A percentile compares a stretch with the other conserved stretches of the same genome.
Conservation (phyloP, 2,888 invertebrate genomes). For the Cylindroiulus punctatus region DNA sequence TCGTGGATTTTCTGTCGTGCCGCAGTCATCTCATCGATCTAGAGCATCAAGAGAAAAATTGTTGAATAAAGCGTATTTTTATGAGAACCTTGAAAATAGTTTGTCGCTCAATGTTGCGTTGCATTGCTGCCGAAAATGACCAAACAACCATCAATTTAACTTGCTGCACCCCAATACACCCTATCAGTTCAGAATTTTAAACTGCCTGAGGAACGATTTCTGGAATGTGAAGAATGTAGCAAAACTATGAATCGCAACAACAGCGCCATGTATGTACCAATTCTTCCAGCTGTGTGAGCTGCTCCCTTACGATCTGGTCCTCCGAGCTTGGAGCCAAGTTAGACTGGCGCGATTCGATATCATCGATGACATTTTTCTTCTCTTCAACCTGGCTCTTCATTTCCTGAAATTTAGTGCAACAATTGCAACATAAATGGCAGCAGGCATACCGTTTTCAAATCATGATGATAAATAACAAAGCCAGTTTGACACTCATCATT, state of each 20-base stretch:
- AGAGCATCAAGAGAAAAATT: slow-evolving; percentile 40
- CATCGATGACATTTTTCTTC: slow-evolving; percentile 76
- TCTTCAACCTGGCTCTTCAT: slow-evolving; percentile 81
- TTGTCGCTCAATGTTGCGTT: no score
- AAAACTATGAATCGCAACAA: no score
- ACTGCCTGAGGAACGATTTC: no score
- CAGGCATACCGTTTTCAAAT: no score
- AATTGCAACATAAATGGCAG: slow-evolving; percentile 15
- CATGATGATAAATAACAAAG: no score
- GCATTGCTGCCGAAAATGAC: no score
- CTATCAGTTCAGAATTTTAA: no score
- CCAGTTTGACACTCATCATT: no score
- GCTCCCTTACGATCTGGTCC: slow-evolving; percentile 58
- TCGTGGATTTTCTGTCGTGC: slow-evolving; percentile 81
- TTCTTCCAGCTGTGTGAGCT: slow-evolving; percentile 58
- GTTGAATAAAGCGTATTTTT: neutral
- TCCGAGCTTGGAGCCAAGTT: slow-evolving; percentile 58
- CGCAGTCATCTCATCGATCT: slow-evolving; percentile 77
- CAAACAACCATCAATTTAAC: no score
- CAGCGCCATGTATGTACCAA: slow-evolving; percentile 57
- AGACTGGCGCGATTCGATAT: slow-evolving; percentile 62
- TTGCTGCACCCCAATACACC: no score
- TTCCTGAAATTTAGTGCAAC: slow-evolving; percentile 73
- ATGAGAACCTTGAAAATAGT: neutral
- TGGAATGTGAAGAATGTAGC: no score